Conservation (phyloP, 1,140 invertebrate genomes). For the Eulimnadia texana region DNA sequence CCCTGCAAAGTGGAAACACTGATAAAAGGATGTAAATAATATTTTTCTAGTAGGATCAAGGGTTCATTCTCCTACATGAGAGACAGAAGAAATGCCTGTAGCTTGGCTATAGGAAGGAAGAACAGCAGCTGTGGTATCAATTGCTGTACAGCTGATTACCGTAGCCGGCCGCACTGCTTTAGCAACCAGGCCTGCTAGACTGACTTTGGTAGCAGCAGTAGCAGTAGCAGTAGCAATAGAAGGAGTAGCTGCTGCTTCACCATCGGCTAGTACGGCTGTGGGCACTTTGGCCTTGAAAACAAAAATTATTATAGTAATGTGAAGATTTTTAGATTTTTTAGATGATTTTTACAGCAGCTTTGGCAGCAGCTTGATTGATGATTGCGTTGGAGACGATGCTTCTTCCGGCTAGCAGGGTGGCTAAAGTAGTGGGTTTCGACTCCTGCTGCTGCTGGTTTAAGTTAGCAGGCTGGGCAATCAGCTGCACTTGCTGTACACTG, state of each 20-base stretch:
- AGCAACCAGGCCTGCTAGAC: constrained; percentile 1
- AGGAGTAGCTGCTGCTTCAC: constrained; percentile 14
- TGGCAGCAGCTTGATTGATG: neutral
- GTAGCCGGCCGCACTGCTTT: constrained; percentile 3
- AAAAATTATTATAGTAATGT: neutral
- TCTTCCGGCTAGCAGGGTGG: neutral
- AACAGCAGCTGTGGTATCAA: neutral
- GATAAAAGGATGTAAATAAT: neutral
- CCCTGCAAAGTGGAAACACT: too few relatives aligned
- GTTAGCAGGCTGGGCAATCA: constrained; percentile 8
- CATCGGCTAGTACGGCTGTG: neutral
- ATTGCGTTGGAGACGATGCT: neutral
- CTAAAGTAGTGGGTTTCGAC: constrained; percentile 10
- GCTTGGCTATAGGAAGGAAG: constrained; percentile 15
- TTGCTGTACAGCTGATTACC: neutral
- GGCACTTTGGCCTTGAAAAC: neutral
- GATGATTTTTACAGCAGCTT: too few relatives aligned
- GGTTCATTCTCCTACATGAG: neutral
- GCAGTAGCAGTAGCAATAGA: constrained; percentile 23
- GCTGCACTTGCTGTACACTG: neutral
- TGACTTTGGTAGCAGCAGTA: constrained; percentile 1
- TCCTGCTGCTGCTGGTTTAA: constrained; percentile 1
- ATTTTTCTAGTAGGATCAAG: neutral
- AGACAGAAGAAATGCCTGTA: neutral
- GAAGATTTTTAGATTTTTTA: too few relatives aligned